Evolutionary conservation across 2,888 invertebrate genomes (phyloP), one percentile per base, ranked within the genome.

Genomic region (Ryuthela nishihirai): DNA sequence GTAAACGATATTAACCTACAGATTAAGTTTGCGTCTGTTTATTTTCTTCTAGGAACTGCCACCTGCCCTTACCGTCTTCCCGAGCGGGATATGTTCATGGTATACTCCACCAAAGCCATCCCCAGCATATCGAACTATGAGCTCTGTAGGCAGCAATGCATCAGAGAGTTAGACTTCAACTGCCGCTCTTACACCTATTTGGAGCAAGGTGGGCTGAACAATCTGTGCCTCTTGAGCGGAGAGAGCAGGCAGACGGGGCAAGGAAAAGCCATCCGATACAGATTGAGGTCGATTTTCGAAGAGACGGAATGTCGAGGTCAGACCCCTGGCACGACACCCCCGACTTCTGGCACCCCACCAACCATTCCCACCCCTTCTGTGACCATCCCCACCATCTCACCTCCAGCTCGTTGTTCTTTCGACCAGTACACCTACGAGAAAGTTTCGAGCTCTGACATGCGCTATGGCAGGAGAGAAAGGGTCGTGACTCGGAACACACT

Each of bases 161-260:
- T 75, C 64, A 69, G 70, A 24, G 75, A 76, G 56, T 69, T 70
- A 17, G 74, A 75, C 48, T 77, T 76, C 64, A 72, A 72, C 44
- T 77, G 77, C 58, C 68, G 74, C 41, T 70, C 70, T 5, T 70
- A 67, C 52, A 70, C 69, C 44, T 71, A 67, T 42, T 35, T 68
- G 9, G 68, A 68, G 24, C 63, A 65, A 34, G 65, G 64, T 1
- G 65, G 56, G 18, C 54, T 47, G 24, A 62, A 61, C 25, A 62
- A 65, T 4, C 72, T 75, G 59, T 89, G 88, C 69, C 79, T 83
- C 62, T 76, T 91, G 40, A 88, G 89, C 74, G 84, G 87, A 54
- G 88, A 89, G 74, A 88, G 89, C 72, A 47, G 67, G 12, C 64
- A 62, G n/a, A 67, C 65, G 1, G 66, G 64, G 18, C 67, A 65